phyloP scores from a whole-genome alignment of 1,140 invertebrate genomes.

The Ectropis grisescens region DNA sequence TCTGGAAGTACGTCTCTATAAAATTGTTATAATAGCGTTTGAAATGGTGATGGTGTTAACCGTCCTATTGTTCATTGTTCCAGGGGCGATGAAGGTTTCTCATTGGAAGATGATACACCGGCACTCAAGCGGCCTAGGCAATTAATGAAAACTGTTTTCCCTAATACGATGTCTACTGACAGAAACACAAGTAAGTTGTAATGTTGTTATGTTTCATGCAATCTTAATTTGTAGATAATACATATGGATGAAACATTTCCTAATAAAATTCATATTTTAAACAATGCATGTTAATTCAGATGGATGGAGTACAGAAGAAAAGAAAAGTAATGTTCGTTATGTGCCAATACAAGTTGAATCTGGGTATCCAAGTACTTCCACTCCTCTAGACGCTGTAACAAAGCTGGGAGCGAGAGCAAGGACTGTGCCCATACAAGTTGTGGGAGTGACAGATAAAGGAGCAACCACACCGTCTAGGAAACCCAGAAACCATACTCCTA shows the following conservation, averaged over 20 bases:
- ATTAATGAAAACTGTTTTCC: conserved; percentile 35
- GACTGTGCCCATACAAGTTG: conserved; percentile 33
- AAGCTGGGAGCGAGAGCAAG: conserved; percentile 20
- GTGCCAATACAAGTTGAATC: conserved; percentile 47
- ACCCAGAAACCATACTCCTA: conserved; percentile 31
- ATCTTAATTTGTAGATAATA: too few relatives aligned
- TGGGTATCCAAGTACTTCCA: conserved; percentile 48
- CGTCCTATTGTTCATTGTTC: too few relatives aligned
- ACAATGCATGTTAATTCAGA: too few relatives aligned
- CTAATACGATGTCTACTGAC: conserved; percentile 32
- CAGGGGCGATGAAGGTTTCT: conserved; percentile 46
- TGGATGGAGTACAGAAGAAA: too few relatives aligned
- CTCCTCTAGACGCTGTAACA: conserved; percentile 29
- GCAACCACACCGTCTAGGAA: conserved; percentile 26
- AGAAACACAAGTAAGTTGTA: too few relatives aligned
- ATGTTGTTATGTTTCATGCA: too few relatives aligned
- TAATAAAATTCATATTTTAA: too few relatives aligned
- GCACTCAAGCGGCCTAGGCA: conserved; percentile 40
- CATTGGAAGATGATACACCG: conserved; percentile 39
- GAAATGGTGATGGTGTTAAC: too few relatives aligned
- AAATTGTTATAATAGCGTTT: background rate
- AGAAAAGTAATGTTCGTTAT: conserved; percentile 46
- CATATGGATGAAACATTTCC: too few relatives aligned
- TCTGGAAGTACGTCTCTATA: conserved; percentile 54
- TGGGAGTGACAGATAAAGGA: conserved; percentile 32